Base-by-base conservation (phyloP, 2,113 vertebrate genomes). In the Oplegnathus fasciatus region DNA sequence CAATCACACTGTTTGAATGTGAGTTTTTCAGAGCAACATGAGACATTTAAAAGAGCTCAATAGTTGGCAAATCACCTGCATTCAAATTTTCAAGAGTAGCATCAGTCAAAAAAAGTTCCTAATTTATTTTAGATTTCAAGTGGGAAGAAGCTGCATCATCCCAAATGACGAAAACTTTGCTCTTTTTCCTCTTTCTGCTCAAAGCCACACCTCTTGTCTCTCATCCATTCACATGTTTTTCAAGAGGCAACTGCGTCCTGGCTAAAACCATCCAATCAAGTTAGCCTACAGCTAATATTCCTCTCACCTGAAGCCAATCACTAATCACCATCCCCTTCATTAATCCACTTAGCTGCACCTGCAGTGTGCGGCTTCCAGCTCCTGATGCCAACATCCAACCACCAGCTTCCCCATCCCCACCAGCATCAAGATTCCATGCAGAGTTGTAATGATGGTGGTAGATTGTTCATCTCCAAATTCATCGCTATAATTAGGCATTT, bases 51-150 rank as follows among this genome's bases (percentile, higher is more conserved):
- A 60, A 50, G 15, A 77, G 78, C 37, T 82, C 54, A 32, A 34
- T 6, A 0, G 65, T 3, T 46, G 54, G 18, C 65, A 54, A 76
- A 76, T 85, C 40, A 58, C 48, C 71, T 66, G 68, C 78, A 65
- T 85, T 85, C 57, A 80, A 14, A 68, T 70, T 71, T 37, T 65
- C 52, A 67, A 73, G 28, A 80, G 72, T 28, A 65, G 52, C 52
- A 14, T n/a, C 60, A 30, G 26, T 46, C 32, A 42, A 55, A 71
- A 50, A 42, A 80, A 58, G 32, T 44, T 48, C n/a, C 22, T 37
- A 37, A 37, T 75, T 55, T 46, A 55, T 15, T 61, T 60, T 28
- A 20, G 13, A 42, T 72, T 44, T 74, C 5, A 48, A 50, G 48
- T 20, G 48, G 13, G 20, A 40, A 17, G 32, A 44, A 72, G 73